Conservation (phyloP, 2,113 vertebrate species). For the Tiliqua scincoides region DNA sequence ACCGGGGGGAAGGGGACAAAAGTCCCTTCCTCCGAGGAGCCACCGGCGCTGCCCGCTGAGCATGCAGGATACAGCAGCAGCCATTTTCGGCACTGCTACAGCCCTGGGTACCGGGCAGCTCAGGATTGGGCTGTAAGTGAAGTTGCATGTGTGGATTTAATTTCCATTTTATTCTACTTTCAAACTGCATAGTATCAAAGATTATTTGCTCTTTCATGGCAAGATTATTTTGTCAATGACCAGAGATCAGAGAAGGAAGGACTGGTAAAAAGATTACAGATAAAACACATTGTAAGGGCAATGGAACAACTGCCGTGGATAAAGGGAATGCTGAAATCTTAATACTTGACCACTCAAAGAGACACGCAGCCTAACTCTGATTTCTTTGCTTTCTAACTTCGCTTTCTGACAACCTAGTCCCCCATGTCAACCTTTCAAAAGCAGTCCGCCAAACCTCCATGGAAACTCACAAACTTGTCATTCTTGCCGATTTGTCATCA, state of each 20-base stretch:
- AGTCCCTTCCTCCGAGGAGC: too few species aligned
- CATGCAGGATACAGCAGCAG: too few species aligned
- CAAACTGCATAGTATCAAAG: not conserved
- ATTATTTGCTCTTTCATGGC: not conserved
- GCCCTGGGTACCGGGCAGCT: too few species aligned
- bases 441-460: not conserved
- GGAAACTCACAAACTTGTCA: not conserved
- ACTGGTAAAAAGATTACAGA: not conserved
- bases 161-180: not conserved
- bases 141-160: not conserved
- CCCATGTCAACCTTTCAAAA: not conserved
- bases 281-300: not conserved
- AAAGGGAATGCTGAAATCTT: not conserved
- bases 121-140: too few species aligned
- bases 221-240: not conserved
- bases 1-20: too few species aligned
- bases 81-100: too few species aligned
- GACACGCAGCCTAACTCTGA: not conserved
- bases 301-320: not conserved
- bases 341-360: not conserved
- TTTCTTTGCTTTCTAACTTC: not conserved
- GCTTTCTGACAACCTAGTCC: not conserved
- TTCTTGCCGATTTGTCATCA: too few species aligned
- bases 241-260: not conserved
- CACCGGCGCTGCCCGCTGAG: too few species aligned